These are phyloP conservation scores for Xenentodon cancila DNA, from an alignment of 2,797 vertebrate genomes.

Conservation along the genomic window DNA sequence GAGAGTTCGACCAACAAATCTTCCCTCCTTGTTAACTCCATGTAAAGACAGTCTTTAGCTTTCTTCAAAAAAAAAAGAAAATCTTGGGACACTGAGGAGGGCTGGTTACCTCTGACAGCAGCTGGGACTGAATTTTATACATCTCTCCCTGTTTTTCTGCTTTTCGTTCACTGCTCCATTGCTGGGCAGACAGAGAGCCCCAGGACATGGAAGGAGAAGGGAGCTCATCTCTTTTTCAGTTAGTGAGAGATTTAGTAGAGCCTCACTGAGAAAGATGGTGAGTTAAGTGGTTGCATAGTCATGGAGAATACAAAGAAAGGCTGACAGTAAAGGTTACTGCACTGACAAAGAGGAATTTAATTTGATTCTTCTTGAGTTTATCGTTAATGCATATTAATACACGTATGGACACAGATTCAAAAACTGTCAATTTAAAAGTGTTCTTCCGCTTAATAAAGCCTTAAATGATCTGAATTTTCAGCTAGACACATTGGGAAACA, in stretches of 20 bases:
- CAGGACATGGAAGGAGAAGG: slow-evolving; percentile 45
- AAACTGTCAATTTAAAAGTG: neutral
- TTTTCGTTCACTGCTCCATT: slow-evolving; percentile 21
- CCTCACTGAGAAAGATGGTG: slow-evolving; percentile 64
- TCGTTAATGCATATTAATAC: slow-evolving; percentile 12
- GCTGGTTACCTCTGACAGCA: slow-evolving; percentile 7
- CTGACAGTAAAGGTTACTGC: slow-evolving; percentile 45
- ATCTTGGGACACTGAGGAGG: slow-evolving; percentile 8
- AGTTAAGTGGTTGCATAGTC: slow-evolving; percentile 47
- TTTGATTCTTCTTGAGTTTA: slow-evolving; percentile 2
- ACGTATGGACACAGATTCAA: neutral
- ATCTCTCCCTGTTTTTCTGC: slow-evolving; percentile 13
- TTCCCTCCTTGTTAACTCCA: slow-evolving; percentile 28
- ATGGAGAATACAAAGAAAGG: slow-evolving; percentile 54
- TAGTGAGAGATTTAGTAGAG: slow-evolving; percentile 49
- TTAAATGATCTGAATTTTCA: neutral
- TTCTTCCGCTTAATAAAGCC: neutral
- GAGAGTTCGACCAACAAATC: slow-evolving; percentile 23
- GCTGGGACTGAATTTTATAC: slow-evolving; percentile 5
- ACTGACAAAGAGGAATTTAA: slow-evolving; percentile 22
- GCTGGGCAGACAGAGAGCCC: slow-evolving; percentile 41
- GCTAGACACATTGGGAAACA: neutral
- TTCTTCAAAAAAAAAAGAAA: slow-evolving; percentile 35
- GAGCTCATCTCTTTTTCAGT: slow-evolving; percentile 55
- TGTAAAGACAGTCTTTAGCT: slow-evolving; percentile 25